A percentile compares a stretch with the other conserved stretches of the same genome.
phyloP scores from a whole-genome alignment of 2,113 vertebrate species.

The Labeo rohita region DNA sequence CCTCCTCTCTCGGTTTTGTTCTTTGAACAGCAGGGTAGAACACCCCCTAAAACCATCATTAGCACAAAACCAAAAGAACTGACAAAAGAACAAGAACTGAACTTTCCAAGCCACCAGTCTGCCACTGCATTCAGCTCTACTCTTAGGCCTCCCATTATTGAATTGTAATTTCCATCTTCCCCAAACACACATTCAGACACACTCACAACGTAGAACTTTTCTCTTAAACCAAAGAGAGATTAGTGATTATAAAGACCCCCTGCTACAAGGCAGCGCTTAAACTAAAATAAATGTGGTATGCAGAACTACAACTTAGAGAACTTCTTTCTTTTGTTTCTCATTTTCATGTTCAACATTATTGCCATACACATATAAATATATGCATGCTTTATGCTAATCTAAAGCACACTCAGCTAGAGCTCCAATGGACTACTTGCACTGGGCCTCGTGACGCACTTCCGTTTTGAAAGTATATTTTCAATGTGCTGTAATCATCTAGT shows the following conservation, averaged over 20 bases:
- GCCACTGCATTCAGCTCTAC: slow-evolving; percentile 49
- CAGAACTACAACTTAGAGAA: neutral
- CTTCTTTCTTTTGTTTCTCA: neutral
- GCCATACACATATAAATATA: neutral
- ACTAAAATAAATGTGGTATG: slow-evolving; percentile 50
- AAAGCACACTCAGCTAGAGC: neutral
- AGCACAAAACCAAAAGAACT: slow-evolving; percentile 71
- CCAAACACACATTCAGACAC: slow-evolving; percentile 37
- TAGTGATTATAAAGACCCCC: slow-evolving; percentile 56
- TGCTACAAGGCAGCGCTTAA: slow-evolving; percentile 52
- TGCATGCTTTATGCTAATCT: neutral
- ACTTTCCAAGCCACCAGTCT: slow-evolving; percentile 68
- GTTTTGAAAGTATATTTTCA: no score
- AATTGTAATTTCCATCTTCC: neutral
- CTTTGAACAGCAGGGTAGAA: slow-evolving; percentile 83
- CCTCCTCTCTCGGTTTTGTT: slow-evolving; percentile 77
- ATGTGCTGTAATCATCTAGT: no score
- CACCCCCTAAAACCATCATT: slow-evolving; percentile 81
- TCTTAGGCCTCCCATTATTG: slow-evolving; percentile 14
- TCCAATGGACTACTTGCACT: no score
- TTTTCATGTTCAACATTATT: neutral
- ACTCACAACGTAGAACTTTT: neutral
- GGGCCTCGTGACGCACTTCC: no score
- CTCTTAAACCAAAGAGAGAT: slow-evolving; percentile 55
- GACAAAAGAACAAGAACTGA: slow-evolving; percentile 74